Base-by-base conservation (phyloP, 2,113 vertebrate genomes). In the Podocnemis expansa region DNA sequence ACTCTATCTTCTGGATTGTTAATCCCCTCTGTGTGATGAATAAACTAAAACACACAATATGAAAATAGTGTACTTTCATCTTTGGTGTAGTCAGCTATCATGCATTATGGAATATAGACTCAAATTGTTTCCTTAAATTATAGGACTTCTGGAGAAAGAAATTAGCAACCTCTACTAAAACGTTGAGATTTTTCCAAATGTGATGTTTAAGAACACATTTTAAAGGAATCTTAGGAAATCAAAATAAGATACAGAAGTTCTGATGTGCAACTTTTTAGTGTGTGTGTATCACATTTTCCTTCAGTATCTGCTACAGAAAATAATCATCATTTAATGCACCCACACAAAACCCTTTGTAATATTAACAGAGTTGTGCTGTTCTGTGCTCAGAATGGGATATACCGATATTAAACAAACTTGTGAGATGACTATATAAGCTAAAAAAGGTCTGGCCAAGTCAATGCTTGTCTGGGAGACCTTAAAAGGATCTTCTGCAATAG, bases 341-440 rank as follows among this genome's bases (percentile, higher is more conserved):
- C 19, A 6, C 3, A 45, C 75, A 34, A 4, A n/a, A 92, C 21
- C n/a, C 73, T 47, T 0, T 1, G 60, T 12, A 75, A 29, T 2
- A 4, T 43, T 45, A 73, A 67, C 84, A 80, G 78, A 85, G 38
- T 4, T 2, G 1, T 2, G 55, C 49, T 47, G 78, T 84, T 82
- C 82, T n/a, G 38, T 92, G 75, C 31, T 0, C n/a, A 14, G 78
- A 78, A 78, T 16, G 38, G 58, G 41, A 1, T 1, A 0, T 47
- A 2, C 73, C 25, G 76, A 47, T 0, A 0, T 25, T 80, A 11
- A 87, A 52, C 19, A 58, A 87, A 81, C 55, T 67, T 2, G 3
- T 80, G 70, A 25, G 0, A 29, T 0, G 4, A 4, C 24, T 6
- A 29, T 54, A n/a, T 70, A 54, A 87, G 73, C 38, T 51, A 85